These are phyloP conservation scores for Drosophila parthenogenetica DNA, from an alignment of 2,888 invertebrate genomes.

Conservation along the genomic window DNA sequence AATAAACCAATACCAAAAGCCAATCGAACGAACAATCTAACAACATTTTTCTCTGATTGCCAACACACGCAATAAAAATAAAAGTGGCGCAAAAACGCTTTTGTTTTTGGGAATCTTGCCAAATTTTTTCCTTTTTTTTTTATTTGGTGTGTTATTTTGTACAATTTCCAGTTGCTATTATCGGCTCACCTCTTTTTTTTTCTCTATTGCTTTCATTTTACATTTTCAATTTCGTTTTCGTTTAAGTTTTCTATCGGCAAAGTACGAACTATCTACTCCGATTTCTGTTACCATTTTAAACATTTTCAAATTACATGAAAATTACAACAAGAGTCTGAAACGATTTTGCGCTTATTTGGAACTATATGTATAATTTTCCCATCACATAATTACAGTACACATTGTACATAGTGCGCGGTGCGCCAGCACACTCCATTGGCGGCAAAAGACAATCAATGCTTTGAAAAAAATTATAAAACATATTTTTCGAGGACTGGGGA, in stretches of 20 bases:
- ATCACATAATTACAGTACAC: constrained; percentile 38
- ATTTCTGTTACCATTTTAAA: constrained; percentile 28
- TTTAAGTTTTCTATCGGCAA: constrained; percentile 31
- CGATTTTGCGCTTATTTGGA: constrained; percentile 31
- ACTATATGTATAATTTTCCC: constrained; percentile 44
- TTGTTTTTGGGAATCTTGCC: constrained; percentile 17
- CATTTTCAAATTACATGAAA: constrained; percentile 50
- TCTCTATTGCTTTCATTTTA: constrained; percentile 25
- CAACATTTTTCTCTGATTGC: constrained; percentile 38
- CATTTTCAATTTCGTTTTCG: constrained; percentile 26
- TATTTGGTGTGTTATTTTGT: constrained; percentile 10
- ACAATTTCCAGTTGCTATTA: constrained; percentile 42
- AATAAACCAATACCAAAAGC: not conserved
- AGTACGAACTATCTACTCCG: constrained; percentile 7
- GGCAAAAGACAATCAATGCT: constrained; percentile 42
- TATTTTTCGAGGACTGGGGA: constrained; percentile 40
- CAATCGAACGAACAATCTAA: constrained; percentile 5
- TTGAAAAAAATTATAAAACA: constrained; percentile 34
- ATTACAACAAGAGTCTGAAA: constrained; percentile 38
- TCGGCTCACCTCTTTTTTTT: constrained; percentile 16
- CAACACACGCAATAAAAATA: constrained; percentile 39
- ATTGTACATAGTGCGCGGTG: constrained; percentile 1
- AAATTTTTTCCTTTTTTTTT: constrained; percentile 20
- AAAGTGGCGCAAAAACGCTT: constrained; percentile 47
- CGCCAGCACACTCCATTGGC: constrained; percentile 8